These are phyloP conservation scores for Coelopa frigida DNA, from an alignment of 1,140 invertebrate species.

Conservation along the genomic window DNA sequence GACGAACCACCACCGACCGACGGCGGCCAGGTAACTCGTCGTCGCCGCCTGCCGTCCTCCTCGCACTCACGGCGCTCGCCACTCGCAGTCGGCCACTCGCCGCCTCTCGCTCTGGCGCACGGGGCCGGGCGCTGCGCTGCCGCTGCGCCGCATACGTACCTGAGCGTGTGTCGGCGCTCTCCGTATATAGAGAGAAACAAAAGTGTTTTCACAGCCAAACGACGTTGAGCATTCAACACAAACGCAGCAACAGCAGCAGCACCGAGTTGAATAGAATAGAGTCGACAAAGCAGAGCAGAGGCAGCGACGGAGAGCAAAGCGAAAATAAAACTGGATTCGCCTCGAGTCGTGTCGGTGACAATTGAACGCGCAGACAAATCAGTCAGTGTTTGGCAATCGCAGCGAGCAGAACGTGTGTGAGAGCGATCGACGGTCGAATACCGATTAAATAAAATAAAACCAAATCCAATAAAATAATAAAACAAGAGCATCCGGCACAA, in stretches of 20 bases:
- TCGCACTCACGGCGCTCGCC: not conserved
- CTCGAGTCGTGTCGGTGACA: constrained; percentile 34
- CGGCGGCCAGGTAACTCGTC: constrained; percentile 4
- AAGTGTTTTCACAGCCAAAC: constrained; percentile 1
- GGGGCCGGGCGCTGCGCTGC: not conserved
- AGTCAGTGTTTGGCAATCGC: constrained; percentile 39
- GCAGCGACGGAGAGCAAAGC: constrained; percentile 1
- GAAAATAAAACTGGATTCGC: constrained; percentile 38
- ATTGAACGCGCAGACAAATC: constrained; percentile 30
- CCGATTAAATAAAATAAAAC: not conserved
- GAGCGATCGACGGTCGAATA: not conserved
- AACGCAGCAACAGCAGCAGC: not conserved
- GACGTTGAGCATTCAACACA: constrained; percentile 1
- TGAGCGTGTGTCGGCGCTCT: not conserved
- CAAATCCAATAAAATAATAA: constrained; percentile 6
- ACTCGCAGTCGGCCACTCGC: not conserved
- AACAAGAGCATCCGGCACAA: too few species aligned
- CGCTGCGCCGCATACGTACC: not conserved
- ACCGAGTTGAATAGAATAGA: not conserved
- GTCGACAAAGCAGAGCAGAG: constrained; percentile 4
- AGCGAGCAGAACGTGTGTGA: constrained; percentile 29
- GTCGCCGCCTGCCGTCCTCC: not conserved
- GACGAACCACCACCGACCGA: too few species aligned
- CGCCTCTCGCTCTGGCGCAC: constrained; percentile 1
- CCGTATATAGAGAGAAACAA: constrained; percentile 3